phyloP scores from a whole-genome alignment of 2,113 vertebrate species.

The Toxostoma redivivum region DNA sequence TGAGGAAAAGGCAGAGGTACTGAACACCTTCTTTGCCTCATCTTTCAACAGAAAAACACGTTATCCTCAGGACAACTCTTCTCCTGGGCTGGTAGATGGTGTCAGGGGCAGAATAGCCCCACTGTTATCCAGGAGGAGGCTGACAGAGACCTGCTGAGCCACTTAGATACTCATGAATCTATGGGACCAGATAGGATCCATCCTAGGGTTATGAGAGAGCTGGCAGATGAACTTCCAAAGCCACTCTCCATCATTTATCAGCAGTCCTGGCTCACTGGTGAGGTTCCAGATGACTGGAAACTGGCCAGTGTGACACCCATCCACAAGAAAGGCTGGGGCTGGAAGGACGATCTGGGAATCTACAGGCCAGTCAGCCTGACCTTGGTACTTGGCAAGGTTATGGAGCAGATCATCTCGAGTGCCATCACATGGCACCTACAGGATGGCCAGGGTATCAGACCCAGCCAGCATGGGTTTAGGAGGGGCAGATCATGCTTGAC shows the following conservation, averaged over 20 bases:
- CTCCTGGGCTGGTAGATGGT: neutral
- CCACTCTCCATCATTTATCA: neutral
- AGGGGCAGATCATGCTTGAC: neutral
- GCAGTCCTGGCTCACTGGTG: neutral
- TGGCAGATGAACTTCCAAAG: neutral
- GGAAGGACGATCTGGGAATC: neutral
- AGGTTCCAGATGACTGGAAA: neutral
- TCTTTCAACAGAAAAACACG: too few relatives aligned
- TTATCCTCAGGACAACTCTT: neutral
- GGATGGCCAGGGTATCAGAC: neutral
- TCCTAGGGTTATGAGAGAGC: neutral
- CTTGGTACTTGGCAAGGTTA: neutral
- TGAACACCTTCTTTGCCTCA: too few relatives aligned
- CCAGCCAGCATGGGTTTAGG: neutral
- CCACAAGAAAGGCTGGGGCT: neutral
- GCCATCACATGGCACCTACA: neutral
- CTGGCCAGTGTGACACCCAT: neutral
- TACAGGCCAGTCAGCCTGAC: neutral
- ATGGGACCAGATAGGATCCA: neutral
- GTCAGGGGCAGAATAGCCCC: neutral
- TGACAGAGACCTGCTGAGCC: neutral
- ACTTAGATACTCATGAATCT: neutral
- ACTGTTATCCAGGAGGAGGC: neutral
- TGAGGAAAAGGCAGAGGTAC: too few relatives aligned
- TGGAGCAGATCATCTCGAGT: neutral